These are phyloP conservation scores for Drosophila fulvimacula DNA, from an alignment of 2,888 invertebrate genomes.

Conservation along the genomic window DNA sequence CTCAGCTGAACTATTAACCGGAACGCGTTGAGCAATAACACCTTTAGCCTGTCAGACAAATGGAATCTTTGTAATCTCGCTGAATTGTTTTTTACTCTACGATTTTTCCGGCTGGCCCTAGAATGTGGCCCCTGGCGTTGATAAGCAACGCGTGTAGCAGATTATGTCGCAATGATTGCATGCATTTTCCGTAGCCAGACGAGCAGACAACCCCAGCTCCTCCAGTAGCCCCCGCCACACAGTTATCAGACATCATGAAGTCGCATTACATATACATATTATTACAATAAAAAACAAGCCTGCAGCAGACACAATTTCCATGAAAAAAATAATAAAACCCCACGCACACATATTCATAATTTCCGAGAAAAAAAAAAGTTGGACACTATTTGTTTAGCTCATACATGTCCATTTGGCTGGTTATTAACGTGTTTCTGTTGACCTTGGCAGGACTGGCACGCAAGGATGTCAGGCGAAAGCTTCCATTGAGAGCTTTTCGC, in stretches of 20 bases:
- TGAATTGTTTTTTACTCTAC: background rate
- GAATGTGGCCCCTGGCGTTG: constrained; percentile 12
- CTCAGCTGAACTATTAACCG: background rate
- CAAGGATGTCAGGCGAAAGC: constrained; percentile 45
- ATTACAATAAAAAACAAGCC: background rate
- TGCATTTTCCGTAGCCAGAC: constrained; percentile 39
- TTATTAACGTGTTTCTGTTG: constrained; percentile 29
- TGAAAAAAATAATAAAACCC: background rate
- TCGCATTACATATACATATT: constrained; percentile 6
- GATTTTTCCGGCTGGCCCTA: background rate
- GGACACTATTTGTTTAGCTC: constrained; percentile 33
- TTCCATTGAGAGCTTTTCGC: constrained; percentile 35
- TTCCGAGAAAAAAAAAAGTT: constrained; percentile 17
- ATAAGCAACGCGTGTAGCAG: constrained; percentile 37
- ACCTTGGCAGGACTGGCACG: constrained; percentile 62
- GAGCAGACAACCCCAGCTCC: background rate
- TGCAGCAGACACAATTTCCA: constrained; percentile 9
- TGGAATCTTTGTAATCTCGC: constrained; percentile 9
- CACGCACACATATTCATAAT: constrained; percentile 12
- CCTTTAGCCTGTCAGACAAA: constrained; percentile 3
- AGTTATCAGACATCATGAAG: constrained; percentile 38
- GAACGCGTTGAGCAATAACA: background rate
- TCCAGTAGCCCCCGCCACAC: background rate
- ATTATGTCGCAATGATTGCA: constrained; percentile 56
- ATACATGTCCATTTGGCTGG: constrained; percentile 35